These are phyloP conservation scores for Stenchaetothrips biformis DNA, from an alignment of 2,888 invertebrate species.

Conservation along the genomic window DNA sequence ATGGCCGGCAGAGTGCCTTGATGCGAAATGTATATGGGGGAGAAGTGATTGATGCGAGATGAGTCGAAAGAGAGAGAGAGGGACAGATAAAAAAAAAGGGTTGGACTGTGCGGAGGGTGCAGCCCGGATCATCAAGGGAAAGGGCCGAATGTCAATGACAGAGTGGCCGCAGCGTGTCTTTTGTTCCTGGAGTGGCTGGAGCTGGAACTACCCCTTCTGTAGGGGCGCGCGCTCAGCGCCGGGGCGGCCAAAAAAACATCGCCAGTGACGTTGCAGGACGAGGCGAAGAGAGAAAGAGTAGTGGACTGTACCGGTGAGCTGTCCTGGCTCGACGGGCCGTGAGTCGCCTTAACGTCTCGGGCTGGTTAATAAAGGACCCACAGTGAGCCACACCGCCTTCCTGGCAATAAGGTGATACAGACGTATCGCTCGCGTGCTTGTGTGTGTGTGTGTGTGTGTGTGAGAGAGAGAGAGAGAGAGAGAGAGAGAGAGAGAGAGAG, in stretches of 20 bases:
- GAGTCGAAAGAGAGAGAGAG: not conserved
- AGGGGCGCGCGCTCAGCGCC: too few relatives aligned
- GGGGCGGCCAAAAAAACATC: too few relatives aligned
- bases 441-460: not conserved
- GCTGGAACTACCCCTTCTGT: too few relatives aligned
- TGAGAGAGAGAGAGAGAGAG: constrained; percentile 9
- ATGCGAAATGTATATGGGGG: constrained; percentile 4
- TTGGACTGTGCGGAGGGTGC: too few relatives aligned
- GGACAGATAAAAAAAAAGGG: not conserved
- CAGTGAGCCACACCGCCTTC: not conserved
- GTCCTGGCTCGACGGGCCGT: not conserved
- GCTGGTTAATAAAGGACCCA: not conserved
- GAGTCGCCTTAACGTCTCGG: not conserved
- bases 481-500: not conserved
- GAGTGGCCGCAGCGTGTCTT: not conserved
- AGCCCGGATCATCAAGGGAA: not conserved
- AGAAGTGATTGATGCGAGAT: not conserved
- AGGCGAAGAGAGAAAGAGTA: not conserved
- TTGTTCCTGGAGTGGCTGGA: too few relatives aligned
- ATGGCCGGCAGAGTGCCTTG: not conserved
- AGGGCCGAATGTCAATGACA: not conserved
- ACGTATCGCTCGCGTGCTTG: not conserved
- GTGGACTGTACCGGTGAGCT: not conserved
- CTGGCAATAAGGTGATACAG: too few relatives aligned
- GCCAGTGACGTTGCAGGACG: not conserved